Evolutionary conservation across 2,113 vertebrate species (phyloP), one percentile per base, ranked within the genome.

Genomic region (Crotophaga sulcirostris): DNA sequence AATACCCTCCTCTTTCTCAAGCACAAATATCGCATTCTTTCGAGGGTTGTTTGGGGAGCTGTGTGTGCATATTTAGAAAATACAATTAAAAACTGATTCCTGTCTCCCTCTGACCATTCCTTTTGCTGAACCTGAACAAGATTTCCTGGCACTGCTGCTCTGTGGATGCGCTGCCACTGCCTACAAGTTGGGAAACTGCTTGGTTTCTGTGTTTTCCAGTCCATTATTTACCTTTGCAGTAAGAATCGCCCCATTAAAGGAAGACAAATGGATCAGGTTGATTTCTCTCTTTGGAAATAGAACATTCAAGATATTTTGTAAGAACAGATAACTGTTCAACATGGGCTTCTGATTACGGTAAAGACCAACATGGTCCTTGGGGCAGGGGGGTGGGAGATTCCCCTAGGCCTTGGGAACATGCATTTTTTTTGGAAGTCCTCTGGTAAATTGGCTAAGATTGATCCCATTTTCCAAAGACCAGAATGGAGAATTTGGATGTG

Each of bases 341-440:
- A 24, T 18, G 13, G 15, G 36, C 11, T 70, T 19, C 47, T 54
- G 63, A 13, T 45, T 45, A 16, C 56, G 69, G 7, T 29, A 3
- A 38, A 4, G 67, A 9, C 0, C 13, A 24, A 2, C 3, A 0
- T 1, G 6, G 36, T 13, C 19, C 6, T 15, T 6, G 28, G 29
- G n/a, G n/a, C n/a, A 3, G 47, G 45, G 5, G 8, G 1, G 6
- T 31, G 7, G 8, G n/a, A n/a, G n/a, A n/a, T n/a, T n/a, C n/a
- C n/a, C 6, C 25, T 26, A 31, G 19, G 26, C 18, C 10, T 23
- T 72, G 44, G 15, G 18, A 13, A 56, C 15, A 5, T 44, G 19
- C 8, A 0, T 7, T 34, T 34, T 25, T 54, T 40, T 58, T 47
- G 8, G 9, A 62, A 67, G 36, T 11, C 9, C 19, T n/a, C 42